Conservation (phyloP, 2,797 vertebrate species). For the Nyctibius grandis region DNA sequence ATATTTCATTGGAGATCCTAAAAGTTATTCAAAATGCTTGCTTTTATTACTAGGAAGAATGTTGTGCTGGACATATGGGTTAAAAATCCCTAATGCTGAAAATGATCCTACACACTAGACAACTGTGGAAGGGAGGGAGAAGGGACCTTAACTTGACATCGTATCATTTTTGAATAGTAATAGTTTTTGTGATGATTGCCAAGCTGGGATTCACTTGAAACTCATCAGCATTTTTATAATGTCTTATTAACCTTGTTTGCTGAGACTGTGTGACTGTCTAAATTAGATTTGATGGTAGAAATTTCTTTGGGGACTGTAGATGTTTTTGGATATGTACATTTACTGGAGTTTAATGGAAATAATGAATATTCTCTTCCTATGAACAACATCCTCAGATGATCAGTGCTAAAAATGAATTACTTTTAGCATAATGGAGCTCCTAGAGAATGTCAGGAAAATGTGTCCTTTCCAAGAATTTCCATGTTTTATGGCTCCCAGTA, state of each 20-base stretch:
- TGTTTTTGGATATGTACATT: neutral
- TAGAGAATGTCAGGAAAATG: neutral
- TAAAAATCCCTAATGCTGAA: neutral
- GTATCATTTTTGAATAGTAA: neutral
- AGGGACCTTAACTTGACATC: neutral
- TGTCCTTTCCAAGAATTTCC: neutral
- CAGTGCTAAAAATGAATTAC: neutral
- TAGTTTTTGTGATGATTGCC: neutral
- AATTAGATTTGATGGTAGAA: constrained; percentile 16
- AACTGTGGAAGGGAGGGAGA: neutral
- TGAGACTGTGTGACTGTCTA: neutral
- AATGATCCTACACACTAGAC: neutral
- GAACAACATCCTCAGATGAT: neutral
- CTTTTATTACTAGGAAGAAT: neutral
- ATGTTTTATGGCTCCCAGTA: neutral
- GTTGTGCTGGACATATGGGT: neutral
- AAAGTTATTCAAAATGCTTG: neutral
- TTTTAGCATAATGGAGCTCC: neutral
- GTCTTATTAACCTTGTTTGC: constrained; percentile 39
- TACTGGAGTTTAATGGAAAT: constrained; percentile 31
- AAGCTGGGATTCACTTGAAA: constrained; percentile 11
- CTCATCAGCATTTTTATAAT: constrained; percentile 20
- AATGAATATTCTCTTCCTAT: neutral
- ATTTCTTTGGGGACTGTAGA: neutral
- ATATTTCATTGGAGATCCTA: neutral